Evolutionary conservation across 2,113 vertebrate species (phyloP), one percentile per base, ranked within the genome.

Genomic region (Macroglossus sobrinus): DNA sequence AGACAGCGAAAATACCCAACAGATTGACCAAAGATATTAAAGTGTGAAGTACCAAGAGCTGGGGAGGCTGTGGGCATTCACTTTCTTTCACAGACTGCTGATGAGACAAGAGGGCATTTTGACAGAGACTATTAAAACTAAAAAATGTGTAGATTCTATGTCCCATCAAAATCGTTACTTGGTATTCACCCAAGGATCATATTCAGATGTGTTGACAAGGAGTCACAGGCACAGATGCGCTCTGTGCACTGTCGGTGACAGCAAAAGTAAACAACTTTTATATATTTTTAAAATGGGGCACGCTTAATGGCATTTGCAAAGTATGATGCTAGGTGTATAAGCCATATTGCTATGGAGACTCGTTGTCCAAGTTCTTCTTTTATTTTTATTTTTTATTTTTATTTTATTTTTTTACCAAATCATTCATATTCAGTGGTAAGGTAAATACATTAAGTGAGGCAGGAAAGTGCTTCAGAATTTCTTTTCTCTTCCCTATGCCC

Each of bases 171-270:
- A 45, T 68, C 26, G 21, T 28, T 3, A 7, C 88, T 38, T 64
- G 47, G 7, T 61, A 45, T 68, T 68, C 61, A 28, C 12, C 9
- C n/a, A 35, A 47, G 15, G 28, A 53, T 63, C 15, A 50, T 38
- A 50, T 13, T 64, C 26, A 35, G 10, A 53, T 16, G 21, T 35
- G 22, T 74, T 28, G 21, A 69, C 63, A 79, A 81, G 84, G 50
- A 72, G 15, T 3, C 47, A 14, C 0, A 10, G 2, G 9, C 43
- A 21, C 9, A 69, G 5, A 40, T 24, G 11, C 7, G 38, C 4
- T 4, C 3, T 12, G 22, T 28, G 15, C 5, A 33, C 38, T 12
- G 6, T 5, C 7, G 22, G n/a, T 8, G 16, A 71, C 1, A 19
- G 45, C 15, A 21, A 61, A 47, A 26, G 40, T 7, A 19, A 79